Base-by-base conservation (phyloP, 2,113 vertebrate genomes). In the Ptyas mucosa region DNA sequence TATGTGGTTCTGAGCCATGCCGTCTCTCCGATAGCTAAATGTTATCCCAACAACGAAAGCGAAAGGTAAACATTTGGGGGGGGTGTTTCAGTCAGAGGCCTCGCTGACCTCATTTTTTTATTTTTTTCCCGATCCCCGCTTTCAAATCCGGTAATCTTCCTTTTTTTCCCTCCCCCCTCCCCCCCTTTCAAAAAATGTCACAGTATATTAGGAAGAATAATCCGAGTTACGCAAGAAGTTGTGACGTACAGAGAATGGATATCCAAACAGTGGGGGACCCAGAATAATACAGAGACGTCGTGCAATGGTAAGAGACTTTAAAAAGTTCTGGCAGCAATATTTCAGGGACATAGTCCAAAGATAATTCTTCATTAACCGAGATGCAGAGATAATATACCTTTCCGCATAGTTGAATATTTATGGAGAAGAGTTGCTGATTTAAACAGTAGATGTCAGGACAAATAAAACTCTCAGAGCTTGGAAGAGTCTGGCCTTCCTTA, bases 161-260 rank as follows among this genome's bases (percentile, higher is more conserved):
- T 26, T 26, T 61, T 26, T 55, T 2, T 5, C 54, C 0, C 23
- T 1, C 5, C 57, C 18, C 55, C 55, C 0, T 49, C 53, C 6
- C 0, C 20, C 5, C 7, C n/a, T n/a, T n/a, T n/a, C 3, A 58
- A 24, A 57, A 58, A 21, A 46, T 88, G 93, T 89, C 3, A 55
- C 87, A 99, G 99, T 95, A 99, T 99, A 96, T 98, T 99, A 91
- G 99, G 99, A 54, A 98, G 99, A 96, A 99, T 99, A 97, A 99
- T 99, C 96, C 98, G 99, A 95, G 99, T 99, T 93, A 99, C 99
- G 0, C 98, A 98, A 91, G 99, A 99, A 97, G 99, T 99, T 87
- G 98, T 98, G 12, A 98, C 99, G 0, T 99, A 99, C 93, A 98
- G 99, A 96, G 98, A 99, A 64, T 99, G 99, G 99, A 99, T 99